phyloP scores from a whole-genome alignment of 2,888 invertebrate species.

The Tetranychus piercei region DNA sequence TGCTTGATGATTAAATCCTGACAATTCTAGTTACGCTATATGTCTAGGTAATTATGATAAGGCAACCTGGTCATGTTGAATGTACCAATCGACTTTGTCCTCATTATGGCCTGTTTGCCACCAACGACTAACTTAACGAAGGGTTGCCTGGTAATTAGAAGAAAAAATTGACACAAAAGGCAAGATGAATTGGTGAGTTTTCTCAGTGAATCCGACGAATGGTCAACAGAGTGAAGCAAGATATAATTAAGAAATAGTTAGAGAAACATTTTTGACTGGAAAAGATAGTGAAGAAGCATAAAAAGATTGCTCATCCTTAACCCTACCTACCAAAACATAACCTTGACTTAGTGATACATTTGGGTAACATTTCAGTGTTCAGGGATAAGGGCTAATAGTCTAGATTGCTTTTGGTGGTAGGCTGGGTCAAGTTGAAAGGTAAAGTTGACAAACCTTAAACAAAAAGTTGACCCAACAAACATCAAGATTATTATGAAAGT shows the following conservation, averaged over 20 bases:
- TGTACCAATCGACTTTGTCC: neutral
- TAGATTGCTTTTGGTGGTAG: neutral
- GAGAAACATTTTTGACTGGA: neutral
- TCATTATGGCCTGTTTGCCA: neutral
- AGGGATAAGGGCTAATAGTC: neutral
- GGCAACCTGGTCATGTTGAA: neutral
- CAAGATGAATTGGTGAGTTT: neutral
- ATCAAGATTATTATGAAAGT: neutral
- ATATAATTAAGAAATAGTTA: neutral
- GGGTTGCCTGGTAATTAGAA: neutral
- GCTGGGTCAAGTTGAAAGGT: neutral
- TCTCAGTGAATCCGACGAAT: neutral
- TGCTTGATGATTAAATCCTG: too few relatives aligned
- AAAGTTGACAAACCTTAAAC: neutral
- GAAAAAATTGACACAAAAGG: neutral
- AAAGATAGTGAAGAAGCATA: neutral
- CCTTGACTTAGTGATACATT: neutral
- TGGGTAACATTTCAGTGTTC: neutral
- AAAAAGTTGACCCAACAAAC: neutral
- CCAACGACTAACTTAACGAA: too few relatives aligned
- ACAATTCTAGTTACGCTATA: too few relatives aligned
- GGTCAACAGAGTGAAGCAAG: neutral
- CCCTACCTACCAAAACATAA: neutral
- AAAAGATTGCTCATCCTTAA: neutral
- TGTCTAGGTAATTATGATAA: too few relatives aligned